A percentile compares a stretch with the other conserved stretches of the same genome.
Evolutionary conservation across 2,797 vertebrate genomes (phyloP).

Genomic region (Carcharodon carcharias): DNA sequence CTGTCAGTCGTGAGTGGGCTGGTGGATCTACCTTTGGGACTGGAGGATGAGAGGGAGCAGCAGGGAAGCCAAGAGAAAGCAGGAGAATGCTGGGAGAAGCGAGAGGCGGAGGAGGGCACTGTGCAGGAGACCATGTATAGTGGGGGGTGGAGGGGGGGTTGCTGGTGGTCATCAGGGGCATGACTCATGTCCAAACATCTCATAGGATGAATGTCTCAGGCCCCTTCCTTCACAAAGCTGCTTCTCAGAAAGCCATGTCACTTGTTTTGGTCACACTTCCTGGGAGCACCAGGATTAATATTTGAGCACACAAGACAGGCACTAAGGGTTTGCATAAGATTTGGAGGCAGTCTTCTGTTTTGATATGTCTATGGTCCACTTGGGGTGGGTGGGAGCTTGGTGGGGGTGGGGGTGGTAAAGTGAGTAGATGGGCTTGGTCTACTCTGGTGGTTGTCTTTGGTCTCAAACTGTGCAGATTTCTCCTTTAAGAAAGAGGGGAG

Average conservation of each 20-base stretch:
- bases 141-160: no score
- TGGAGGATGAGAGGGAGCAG: not conserved
- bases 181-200: not conserved
- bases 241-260: not conserved
- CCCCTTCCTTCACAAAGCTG: not conserved
- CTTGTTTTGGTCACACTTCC: not conserved
- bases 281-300: not conserved
- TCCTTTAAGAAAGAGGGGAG: no score
- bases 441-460: no score
- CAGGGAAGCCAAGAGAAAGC: not conserved
- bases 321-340: not conserved
- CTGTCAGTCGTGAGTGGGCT: not conserved
- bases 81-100: not conserved
- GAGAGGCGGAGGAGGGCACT: not conserved
- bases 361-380: not conserved
- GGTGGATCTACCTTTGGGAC: not conserved
- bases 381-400: no score
- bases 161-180: not conserved
- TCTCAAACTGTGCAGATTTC: no score
- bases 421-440: no score
- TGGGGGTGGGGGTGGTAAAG: not conserved
- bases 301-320: not conserved
- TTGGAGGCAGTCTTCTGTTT: no score
- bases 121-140: no score
- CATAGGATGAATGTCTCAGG: not conserved